Percentiles rank a stretch among this genome's conserved stretches.
phyloP scores from a whole-genome alignment of 2,113 vertebrate genomes.

The Anthoscopus minutus region DNA sequence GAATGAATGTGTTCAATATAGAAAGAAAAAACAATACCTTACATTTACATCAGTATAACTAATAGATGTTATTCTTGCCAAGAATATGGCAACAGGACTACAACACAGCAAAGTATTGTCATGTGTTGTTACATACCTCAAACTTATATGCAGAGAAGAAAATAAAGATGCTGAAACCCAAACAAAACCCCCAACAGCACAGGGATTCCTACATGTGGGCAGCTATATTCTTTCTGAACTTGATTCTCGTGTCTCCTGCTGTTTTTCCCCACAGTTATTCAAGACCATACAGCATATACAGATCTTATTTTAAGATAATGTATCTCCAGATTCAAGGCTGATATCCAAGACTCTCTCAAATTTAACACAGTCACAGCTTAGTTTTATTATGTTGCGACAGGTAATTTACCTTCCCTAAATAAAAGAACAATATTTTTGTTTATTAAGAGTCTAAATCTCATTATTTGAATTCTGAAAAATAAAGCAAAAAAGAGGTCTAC shows the following conservation, averaged over 20 bases:
- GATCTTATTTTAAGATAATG: not conserved
- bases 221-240: not conserved
- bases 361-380: not conserved
- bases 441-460: not conserved
- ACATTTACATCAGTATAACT: not conserved
- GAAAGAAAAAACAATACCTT: not conserved
- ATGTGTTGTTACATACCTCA: not conserved
- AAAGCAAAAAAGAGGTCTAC: not conserved
- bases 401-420: not conserved
- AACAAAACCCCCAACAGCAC: not conserved
- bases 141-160: not conserved
- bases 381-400: not conserved
- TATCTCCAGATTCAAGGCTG: not conserved
- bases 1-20: not conserved
- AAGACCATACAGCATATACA: not conserved
- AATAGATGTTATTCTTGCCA: not conserved
- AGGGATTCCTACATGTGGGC: not conserved
- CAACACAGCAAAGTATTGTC: not conserved
- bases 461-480: not conserved
- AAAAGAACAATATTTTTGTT: not conserved
- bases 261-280: not conserved
- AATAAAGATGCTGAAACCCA: not conserved
- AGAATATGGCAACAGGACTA: not conserved
- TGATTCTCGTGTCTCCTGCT: not conserved
- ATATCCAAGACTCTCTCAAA: not conserved